Evolutionary conservation across 1,140 invertebrate genomes (phyloP).

Genomic region (Acyrthosiphon pisum): DNA sequence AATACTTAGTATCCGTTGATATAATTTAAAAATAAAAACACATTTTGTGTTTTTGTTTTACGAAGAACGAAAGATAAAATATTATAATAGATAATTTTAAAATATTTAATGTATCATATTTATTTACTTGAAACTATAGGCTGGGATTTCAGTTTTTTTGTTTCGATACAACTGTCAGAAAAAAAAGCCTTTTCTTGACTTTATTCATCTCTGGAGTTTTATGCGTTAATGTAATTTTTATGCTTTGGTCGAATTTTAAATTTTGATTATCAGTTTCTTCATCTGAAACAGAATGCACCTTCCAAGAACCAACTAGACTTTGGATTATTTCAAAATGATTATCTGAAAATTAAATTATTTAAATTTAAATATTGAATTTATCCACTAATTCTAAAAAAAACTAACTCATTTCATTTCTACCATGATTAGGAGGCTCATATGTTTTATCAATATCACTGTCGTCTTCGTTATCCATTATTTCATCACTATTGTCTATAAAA

Average conservation of each 20-base stretch:
- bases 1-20: too few species aligned
- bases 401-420: not conserved
- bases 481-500: not conserved
- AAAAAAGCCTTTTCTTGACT: not conserved
- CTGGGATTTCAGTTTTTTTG: not conserved
- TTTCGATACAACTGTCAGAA: not conserved
- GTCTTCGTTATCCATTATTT: not conserved
- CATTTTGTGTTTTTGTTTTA: too few species aligned
- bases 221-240: too few species aligned
- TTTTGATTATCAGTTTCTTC: not conserved
- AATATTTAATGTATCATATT: too few species aligned
- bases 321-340: not conserved
- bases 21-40: too few species aligned
- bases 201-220: not conserved
- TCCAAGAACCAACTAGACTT: not conserved
- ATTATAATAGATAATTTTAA: too few species aligned
- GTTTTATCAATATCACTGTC: not conserved
- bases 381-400: not conserved
- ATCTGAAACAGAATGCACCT: not conserved
- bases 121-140: too few species aligned
- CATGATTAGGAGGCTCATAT: constrained; percentile 3
- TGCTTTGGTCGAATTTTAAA: not conserved
- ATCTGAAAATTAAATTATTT: not conserved
- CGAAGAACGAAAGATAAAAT: too few species aligned
- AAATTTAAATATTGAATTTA: not conserved